Evolutionary conservation across 2,797 vertebrate species (phyloP).

Genomic region (Acropternis orthonyx): DNA sequence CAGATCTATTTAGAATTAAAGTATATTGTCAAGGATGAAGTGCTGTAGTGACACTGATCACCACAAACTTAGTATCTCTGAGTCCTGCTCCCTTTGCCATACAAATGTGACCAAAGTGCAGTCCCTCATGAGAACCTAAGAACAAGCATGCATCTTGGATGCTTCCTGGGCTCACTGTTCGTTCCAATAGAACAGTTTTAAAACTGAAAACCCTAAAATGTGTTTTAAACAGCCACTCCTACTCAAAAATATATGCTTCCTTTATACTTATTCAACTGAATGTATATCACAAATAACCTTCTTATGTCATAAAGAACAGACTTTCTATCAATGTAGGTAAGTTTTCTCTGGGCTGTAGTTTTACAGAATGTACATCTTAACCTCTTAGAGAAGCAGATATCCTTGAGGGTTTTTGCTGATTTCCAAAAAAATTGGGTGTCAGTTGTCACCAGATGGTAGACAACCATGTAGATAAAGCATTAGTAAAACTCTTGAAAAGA

Average conservation of each 20-base stretch:
- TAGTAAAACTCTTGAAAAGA: background rate
- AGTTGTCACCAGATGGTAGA: background rate
- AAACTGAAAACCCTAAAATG: background rate
- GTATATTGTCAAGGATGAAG: background rate
- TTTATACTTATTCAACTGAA: background rate
- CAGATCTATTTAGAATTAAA: background rate
- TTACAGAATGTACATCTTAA: background rate
- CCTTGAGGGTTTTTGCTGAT: background rate
- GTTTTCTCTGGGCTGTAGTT: background rate
- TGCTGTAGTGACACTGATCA: accelerated
- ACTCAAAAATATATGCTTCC: background rate
- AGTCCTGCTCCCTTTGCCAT: background rate
- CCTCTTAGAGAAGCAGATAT: background rate
- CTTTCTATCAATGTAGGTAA: background rate
- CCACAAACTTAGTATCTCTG: background rate
- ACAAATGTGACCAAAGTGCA: background rate
- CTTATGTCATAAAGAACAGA: background rate
- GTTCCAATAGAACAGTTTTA: background rate
- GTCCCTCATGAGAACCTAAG: background rate
- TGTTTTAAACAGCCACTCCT: background rate
- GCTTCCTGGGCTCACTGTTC: background rate
- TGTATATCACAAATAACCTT: background rate
- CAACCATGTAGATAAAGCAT: accelerated
- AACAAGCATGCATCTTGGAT: background rate
- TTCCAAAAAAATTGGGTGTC: background rate